Base-by-base conservation (phyloP, 2,888 invertebrate genomes). In the Dilophus febrilis region DNA sequence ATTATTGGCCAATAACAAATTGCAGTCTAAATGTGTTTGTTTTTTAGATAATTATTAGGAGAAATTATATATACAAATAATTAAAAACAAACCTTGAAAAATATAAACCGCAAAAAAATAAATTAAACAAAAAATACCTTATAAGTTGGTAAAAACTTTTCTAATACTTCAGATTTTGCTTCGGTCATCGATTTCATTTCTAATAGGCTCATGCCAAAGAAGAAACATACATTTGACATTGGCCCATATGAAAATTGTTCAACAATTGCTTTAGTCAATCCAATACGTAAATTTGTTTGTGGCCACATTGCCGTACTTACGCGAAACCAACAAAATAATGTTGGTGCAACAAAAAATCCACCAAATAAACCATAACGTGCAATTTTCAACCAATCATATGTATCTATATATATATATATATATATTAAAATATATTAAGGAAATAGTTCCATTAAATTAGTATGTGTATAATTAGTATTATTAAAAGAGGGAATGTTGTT, bases 301-400 rank as follows among this genome's bases (percentile, higher is more conserved):
- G 86, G 86, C 78, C 83, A 84, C 58, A 85, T 65, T 38, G 69
- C 66, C 48, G 72, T 74, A n/a, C 83, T 78, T 38, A 83, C 58
- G 54, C 74, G 76, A 35, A 88, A 64, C 86, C 86, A 86, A 41
- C 71, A 70, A 52, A 82, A 85, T 1, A 86, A 60, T 5, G 82
- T 81, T 12, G 86, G 86, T 2, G 85, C 86, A 16, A 82, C 81
- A 58, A 79, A 83, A 36, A 79, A 70, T 8, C 79, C 74, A n/a
- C 85, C 86, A 58, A 80, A 85, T 37, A 84, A 51, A 51, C 81
- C 75, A 61, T 78, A 87, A 44, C 84, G 68, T 29, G 74, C 59
- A 46, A 75, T 73, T 53, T 80, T 71, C 59, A 64, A 67, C 74
- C 75, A 77, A 51, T 79, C 77, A 54, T 71, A 77, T 45, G 61